Evolutionary conservation across 2,888 invertebrate genomes (phyloP).

Genomic region (Hydrotaea diabolus): DNA sequence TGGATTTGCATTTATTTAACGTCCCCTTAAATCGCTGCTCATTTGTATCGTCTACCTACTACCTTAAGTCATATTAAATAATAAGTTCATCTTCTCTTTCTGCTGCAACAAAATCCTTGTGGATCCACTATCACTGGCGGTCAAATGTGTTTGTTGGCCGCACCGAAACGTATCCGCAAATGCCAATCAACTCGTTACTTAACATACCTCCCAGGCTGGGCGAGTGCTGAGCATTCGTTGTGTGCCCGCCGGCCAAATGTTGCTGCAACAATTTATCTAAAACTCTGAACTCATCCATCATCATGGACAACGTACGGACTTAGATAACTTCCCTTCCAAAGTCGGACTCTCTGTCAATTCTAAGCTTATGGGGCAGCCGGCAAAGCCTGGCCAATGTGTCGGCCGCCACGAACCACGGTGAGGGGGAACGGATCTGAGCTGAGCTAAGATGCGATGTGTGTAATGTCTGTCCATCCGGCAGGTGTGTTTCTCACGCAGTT

Average conservation of each 20-base stretch:
- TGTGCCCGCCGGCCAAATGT: not conserved
- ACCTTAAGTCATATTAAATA: too few relatives aligned
- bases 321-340: constrained; percentile 47
- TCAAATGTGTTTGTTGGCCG: constrained; percentile 25
- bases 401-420: too few relatives aligned
- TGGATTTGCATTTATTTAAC: too few relatives aligned
- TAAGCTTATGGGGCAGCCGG: constrained; percentile 48
- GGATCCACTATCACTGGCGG: not conserved
- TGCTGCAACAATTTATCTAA: constrained; percentile 30
- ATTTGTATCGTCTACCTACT: too few relatives aligned
- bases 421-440: not conserved
- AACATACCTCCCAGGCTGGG: constrained; percentile 3
- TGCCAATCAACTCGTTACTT: constrained; percentile 5
- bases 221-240: not conserved
- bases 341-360: constrained; percentile 2
- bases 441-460: not conserved
- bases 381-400: constrained; percentile 13
- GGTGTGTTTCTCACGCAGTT: constrained; percentile 71
- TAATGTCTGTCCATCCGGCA: constrained; percentile 68
- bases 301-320: constrained; percentile 13
- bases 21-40: too few relatives aligned
- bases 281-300: constrained; percentile 37
- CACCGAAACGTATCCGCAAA: not conserved
- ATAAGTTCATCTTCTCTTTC: not conserved
- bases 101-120: not conserved